These are phyloP conservation scores for Ormyrus pomaceus DNA, from an alignment of 2,888 invertebrate genomes.

Conservation along the genomic window DNA sequence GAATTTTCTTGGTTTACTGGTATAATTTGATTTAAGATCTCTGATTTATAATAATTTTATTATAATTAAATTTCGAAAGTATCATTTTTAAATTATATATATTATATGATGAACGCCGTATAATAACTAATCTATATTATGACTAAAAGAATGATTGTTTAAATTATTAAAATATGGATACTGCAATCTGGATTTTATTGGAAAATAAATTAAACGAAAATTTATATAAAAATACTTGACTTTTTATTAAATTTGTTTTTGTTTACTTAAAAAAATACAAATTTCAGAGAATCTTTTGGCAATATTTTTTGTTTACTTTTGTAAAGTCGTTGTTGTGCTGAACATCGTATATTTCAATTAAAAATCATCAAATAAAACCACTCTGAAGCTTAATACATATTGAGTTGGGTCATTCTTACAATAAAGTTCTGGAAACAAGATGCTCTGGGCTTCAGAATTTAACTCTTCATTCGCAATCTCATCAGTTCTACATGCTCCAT, in stretches of 20 bases:
- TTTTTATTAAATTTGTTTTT: background rate
- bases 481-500: conserved; percentile 25
- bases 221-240: background rate
- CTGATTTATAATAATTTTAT: conserved; percentile 18
- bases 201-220: background rate
- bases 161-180: background rate
- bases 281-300: conserved; percentile 23
- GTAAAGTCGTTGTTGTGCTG: conserved; percentile 47
- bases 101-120: too few relatives aligned
- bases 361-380: conserved; percentile 29
- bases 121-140: too few relatives aligned
- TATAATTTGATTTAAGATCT: conserved; percentile 17
- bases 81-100: too few relatives aligned
- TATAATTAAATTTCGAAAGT: background rate
- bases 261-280: background rate
- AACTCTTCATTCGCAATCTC: conserved; percentile 20
- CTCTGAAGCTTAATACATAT: conserved; percentile 20
- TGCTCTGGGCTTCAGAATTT: background rate
- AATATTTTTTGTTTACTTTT: conserved; percentile 54
- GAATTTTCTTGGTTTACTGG: conserved; percentile 14
- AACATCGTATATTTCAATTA: conserved; percentile 28
- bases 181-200: background rate
- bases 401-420: background rate
- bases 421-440: background rate
- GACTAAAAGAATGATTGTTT: too few relatives aligned